A percentile compares a stretch with the other conserved stretches of the same genome.
Evolutionary conservation across 2,113 vertebrate genomes (phyloP).

Genomic region (Colaptes auratus): DNA sequence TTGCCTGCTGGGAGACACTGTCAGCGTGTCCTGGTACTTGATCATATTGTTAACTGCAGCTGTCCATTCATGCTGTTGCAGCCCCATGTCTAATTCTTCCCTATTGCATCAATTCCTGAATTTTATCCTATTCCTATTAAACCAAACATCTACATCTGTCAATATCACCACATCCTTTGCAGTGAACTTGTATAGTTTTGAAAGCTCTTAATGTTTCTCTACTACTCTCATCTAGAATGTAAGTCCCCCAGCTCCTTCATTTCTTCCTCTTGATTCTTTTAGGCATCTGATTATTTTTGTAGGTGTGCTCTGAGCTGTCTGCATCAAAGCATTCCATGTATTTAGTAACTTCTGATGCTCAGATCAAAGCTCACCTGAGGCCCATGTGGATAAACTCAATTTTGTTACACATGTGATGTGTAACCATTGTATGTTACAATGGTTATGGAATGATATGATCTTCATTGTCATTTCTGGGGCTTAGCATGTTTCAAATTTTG

Average conservation of each 20-base stretch:
- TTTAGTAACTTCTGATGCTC: background rate
- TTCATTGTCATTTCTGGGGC: background rate
- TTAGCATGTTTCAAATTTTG: background rate
- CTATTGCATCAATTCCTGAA: background rate
- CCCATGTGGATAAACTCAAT: background rate
- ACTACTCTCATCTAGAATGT: background rate
- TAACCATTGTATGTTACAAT: too few relatives aligned
- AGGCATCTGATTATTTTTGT: background rate
- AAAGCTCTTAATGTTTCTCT: background rate
- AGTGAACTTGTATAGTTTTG: background rate
- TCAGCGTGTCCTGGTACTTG: background rate
- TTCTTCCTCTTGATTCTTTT: background rate
- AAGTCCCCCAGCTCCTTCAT: background rate
- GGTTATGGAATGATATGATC: background rate
- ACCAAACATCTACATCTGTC: background rate
- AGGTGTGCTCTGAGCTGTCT: background rate
- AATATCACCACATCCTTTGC: background rate
- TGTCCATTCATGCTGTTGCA: background rate
- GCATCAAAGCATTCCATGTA: background rate
- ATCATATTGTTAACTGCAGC: background rate
- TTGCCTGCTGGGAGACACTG: background rate
- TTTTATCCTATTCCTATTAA: background rate
- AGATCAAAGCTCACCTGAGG: background rate
- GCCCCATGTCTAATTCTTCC: background rate
- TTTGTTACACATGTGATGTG: accelerated